Evolutionary conservation across 2,888 invertebrate species (phyloP), one percentile per base, ranked within the genome.

Genomic region (Spodoptera picta): DNA sequence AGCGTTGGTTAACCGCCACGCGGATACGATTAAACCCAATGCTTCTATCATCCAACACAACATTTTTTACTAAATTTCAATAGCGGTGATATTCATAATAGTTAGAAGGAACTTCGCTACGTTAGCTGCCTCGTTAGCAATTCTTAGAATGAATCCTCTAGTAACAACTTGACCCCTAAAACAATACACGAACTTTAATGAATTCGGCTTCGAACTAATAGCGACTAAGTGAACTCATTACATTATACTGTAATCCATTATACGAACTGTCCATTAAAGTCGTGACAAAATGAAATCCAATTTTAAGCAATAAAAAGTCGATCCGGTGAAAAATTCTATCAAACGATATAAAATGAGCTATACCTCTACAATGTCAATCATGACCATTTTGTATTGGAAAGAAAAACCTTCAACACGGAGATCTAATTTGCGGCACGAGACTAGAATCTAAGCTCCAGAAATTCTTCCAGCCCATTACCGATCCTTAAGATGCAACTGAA

Each of bases 1-100:
- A 58, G 31, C 50, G 47, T 53, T 62, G 75, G 70, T 70, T 75
- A 78, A 75, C 78, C 67, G 49, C 69, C 48, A 72, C 44, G 7
- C 63, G 65, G 59, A 73, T 64, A 63, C 71, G 46, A 70, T 74
- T 61, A 66, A 59, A 59, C 49, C 19, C 52, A 52, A 57, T 45
- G 49, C 46, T 59, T 41, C 55, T 47, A 63, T 53, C 59, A 58
- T 47, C 61, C 50, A 53, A 53, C 45, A 48, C 48, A 43, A 14
- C 10, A 62, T 46, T 75, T 65, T 77, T 78, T 75, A 55, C 54
- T 31, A 31, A 19, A 63, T 24, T 56, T 61, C 52, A 69, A 56
- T 55, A 57, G 49, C 73, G 55, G 44, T 64, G 44, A 48, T 57
- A 57, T 19, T 56, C 49, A 52, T 59, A 68, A 61, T 36, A 59